Evolutionary conservation across 2,113 vertebrate genomes (phyloP).

Genomic region (Numida meleagris): DNA sequence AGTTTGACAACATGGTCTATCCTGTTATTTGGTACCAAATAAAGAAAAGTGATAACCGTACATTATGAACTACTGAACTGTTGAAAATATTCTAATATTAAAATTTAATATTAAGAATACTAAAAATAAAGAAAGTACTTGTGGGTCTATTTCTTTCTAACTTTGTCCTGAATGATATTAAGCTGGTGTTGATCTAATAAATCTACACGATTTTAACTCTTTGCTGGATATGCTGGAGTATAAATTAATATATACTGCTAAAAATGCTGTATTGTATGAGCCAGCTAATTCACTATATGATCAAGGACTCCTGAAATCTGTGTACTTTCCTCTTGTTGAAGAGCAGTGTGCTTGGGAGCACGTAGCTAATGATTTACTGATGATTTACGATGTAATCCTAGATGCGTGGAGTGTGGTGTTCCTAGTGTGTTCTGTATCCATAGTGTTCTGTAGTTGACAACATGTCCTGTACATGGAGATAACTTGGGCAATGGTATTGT

Average conservation of each 20-base stretch:
- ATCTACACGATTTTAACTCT: not conserved
- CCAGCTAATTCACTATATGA: not conserved
- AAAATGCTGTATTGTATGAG: not conserved
- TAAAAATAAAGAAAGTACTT: too few relatives aligned
- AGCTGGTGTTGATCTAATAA: not conserved
- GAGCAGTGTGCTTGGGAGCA: too few relatives aligned
- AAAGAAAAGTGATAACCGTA: not conserved
- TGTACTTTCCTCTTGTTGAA: not conserved
- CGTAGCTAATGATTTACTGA: too few relatives aligned
- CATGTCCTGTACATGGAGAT: too few relatives aligned
- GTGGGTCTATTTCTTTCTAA: too few relatives aligned
- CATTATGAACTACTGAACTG: not conserved
- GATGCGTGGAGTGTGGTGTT: too few relatives aligned
- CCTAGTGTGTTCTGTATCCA: too few relatives aligned
- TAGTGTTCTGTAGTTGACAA: too few relatives aligned
- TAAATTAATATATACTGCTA: not conserved
- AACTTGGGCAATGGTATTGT: too few relatives aligned
- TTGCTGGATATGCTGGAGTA: not conserved
- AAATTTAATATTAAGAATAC: not conserved
- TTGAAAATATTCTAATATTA: not conserved
- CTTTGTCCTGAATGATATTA: not conserved
- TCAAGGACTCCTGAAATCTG: not conserved
- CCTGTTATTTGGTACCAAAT: not conserved
- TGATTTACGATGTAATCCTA: too few relatives aligned
- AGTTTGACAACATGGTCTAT: not conserved